Conservation (phyloP, 2,797 vertebrate genomes). For the Antrozous pallidus region DNA sequence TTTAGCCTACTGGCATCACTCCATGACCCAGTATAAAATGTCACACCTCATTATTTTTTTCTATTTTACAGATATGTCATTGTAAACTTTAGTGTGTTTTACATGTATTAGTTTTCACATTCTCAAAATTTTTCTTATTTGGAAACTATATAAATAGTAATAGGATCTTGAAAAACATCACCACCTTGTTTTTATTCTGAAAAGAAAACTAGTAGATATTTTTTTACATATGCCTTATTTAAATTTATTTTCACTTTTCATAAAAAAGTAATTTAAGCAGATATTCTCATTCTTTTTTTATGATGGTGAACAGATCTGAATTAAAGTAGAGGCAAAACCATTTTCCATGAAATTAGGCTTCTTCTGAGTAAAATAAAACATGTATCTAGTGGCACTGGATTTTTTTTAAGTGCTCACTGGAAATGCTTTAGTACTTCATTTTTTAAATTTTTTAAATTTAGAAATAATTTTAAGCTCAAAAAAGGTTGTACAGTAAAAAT, state of each 20-base stretch:
- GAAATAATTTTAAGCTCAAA: not conserved
- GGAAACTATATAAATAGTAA: not conserved
- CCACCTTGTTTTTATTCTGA: not conserved
- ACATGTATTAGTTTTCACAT: not conserved
- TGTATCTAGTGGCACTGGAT: not conserved
- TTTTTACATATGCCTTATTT: not conserved
- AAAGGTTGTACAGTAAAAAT: not conserved
- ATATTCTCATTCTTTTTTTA: not conserved
- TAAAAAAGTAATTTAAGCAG: not conserved
- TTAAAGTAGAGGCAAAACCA: not conserved
- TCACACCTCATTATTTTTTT: not conserved
- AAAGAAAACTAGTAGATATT: not conserved
- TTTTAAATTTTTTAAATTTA: not conserved
- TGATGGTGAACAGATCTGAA: not conserved
- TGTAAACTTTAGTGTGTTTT: not conserved
- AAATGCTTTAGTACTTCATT: not conserved
- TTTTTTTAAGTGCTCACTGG: not conserved
- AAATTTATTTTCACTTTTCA: conserved; percentile 4
- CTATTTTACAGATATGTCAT: not conserved
- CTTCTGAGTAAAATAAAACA: not conserved
- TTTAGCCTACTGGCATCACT: not conserved
- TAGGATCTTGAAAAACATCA: not conserved
- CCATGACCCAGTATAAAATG: not conserved
- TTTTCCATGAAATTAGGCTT: not conserved
- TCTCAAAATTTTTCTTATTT: not conserved